These are phyloP conservation scores for Acinonyx jubatus DNA, from an alignment of 2,113 vertebrate genomes.

Conservation along the genomic window DNA sequence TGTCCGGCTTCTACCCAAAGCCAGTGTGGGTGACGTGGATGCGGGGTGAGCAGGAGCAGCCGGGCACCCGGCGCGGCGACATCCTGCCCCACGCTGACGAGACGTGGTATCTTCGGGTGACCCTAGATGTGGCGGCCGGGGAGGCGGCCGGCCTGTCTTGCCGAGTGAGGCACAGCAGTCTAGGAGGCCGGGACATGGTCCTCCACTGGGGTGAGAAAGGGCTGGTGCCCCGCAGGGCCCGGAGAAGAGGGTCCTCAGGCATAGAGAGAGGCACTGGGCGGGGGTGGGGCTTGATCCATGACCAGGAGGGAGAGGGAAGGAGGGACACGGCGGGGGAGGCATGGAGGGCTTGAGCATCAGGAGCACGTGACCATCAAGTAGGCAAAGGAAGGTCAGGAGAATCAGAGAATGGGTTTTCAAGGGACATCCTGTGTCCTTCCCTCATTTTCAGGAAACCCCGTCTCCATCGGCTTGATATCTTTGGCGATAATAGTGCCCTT, in stretches of 20 bases:
- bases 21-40: background rate
- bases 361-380: background rate
- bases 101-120: background rate
- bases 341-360: background rate
- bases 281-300: background rate
- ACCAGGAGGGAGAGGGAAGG: background rate
- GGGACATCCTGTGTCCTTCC: background rate
- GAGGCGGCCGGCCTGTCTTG: background rate
- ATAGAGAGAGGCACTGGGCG: background rate
- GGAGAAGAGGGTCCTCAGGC: background rate
- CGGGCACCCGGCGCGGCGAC: background rate
- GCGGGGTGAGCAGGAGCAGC: background rate
- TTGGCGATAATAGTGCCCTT: background rate
- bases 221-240: rapidly evolving
- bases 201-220: background rate
- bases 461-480: background rate
- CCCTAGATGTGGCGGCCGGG: background rate
- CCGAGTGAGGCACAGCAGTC: background rate
- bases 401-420: background rate
- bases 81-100: background rate
- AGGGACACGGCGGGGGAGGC: background rate
- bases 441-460: background rate
- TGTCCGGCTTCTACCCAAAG: slow-evolving; percentile 16
- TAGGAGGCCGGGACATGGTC: background rate
- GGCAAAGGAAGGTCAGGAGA: background rate